Conservation (phyloP, 2,113 vertebrate species). For the Sceloporus tristichus region DNA sequence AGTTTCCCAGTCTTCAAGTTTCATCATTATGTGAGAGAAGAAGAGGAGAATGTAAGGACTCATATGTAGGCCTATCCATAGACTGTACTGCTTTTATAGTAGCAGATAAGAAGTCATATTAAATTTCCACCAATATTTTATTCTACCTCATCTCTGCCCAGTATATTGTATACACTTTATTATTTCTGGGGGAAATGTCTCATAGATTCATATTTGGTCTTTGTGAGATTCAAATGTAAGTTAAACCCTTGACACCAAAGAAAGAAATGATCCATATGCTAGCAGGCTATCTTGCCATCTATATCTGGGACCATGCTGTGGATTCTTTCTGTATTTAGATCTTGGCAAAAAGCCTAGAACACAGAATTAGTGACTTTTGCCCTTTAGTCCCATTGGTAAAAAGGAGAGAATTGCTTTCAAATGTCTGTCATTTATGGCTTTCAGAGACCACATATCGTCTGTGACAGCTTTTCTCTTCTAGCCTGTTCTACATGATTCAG, state of each 20-base stretch:
- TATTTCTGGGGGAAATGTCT: background rate
- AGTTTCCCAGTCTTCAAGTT: too few species aligned
- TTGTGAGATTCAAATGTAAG: background rate
- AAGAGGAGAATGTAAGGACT: too few species aligned
- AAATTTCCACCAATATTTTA: background rate
- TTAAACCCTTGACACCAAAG: background rate
- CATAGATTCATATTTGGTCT: background rate
- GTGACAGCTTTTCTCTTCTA: background rate
- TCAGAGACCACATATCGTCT: background rate
- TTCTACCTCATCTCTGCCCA: background rate
- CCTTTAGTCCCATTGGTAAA: background rate
- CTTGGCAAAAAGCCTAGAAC: constrained; percentile 8
- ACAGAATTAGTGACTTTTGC: background rate
- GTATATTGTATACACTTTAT: background rate
- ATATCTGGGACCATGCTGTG: background rate
- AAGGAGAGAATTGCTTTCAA: background rate
- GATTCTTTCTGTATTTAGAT: background rate
- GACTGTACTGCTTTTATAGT: too few species aligned
- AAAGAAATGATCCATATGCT: background rate
- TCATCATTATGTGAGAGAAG: too few species aligned
- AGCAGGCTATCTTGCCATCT: too few species aligned
- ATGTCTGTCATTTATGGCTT: background rate
- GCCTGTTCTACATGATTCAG: background rate
- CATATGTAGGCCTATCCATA: too few species aligned
- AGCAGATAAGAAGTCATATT: background rate